phyloP scores from a whole-genome alignment of 2,113 vertebrate genomes.

The Mionectes macconnelli region DNA sequence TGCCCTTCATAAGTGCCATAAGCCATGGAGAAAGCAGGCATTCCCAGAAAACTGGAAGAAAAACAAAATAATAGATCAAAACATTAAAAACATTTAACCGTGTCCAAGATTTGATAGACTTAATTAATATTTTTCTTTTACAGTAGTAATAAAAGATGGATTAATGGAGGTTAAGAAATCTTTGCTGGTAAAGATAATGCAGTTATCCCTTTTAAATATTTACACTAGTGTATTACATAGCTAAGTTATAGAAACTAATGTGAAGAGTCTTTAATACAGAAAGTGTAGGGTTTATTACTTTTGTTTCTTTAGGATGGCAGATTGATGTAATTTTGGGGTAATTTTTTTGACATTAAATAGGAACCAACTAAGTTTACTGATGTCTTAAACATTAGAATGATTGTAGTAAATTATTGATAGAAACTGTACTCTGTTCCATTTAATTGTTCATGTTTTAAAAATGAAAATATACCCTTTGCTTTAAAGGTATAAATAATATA shows the following conservation, averaged over 20 bases:
- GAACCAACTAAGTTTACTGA: background rate
- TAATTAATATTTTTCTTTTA: background rate
- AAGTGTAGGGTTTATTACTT: slow-evolving; percentile 33
- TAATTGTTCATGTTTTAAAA: slow-evolving; percentile 24
- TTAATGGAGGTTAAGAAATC: slow-evolving; percentile 1
- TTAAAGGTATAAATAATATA: background rate
- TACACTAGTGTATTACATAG: background rate
- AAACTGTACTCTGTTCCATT: background rate
- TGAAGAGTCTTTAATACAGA: background rate
- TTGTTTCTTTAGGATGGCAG: background rate
- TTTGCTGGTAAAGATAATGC: background rate
- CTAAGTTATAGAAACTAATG: background rate
- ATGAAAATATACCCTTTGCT: background rate
- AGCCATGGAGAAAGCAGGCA: background rate
- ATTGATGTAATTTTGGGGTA: slow-evolving; percentile 9
- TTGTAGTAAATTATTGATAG: background rate
- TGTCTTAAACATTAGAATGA: background rate
- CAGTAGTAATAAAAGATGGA: background rate
- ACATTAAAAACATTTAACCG: background rate
- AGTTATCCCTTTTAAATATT: slow-evolving; percentile 8
- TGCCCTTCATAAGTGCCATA: background rate
- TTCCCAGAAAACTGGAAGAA: background rate
- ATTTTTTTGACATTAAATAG: slow-evolving; percentile 44
- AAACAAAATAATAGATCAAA: background rate
- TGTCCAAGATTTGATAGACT: background rate